Conservation (phyloP, 2,888 invertebrate species). For the Acanthosepion esculentum region DNA sequence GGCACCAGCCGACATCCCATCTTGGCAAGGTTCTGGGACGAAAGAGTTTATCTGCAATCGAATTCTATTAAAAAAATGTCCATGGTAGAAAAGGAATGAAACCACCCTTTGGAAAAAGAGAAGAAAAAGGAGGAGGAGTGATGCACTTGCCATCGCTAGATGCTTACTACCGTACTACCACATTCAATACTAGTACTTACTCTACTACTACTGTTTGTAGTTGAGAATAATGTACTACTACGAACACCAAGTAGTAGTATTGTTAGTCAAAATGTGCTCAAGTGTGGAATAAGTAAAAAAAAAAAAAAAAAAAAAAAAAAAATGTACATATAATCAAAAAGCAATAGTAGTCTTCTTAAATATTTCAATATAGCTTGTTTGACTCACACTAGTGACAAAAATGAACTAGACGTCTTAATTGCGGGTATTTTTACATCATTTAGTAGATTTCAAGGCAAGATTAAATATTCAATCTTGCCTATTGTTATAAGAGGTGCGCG, state of each 20-base stretch:
- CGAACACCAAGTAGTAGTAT: not conserved
- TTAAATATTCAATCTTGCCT: too few relatives aligned
- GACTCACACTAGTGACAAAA: not conserved
- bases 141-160: not conserved
- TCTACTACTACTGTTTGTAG: not conserved
- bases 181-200: not conserved
- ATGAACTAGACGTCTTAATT: not conserved
- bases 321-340: not conserved
- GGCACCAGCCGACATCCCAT: conserved; percentile 33
- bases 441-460: not conserved
- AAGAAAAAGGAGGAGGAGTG: not conserved
- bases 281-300: too few relatives aligned
- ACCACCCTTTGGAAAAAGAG: not conserved
- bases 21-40: not conserved
- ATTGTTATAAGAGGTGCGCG: too few relatives aligned
- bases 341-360: not conserved
- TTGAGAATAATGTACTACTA: conserved; percentile 33
- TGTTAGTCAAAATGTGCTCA: not conserved
- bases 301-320: not conserved
- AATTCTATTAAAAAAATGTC: not conserved
- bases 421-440: not conserved
- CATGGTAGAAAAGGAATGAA: not conserved
- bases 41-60: conserved; percentile 19
- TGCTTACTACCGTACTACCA: conserved; percentile 1
- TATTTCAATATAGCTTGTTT: not conserved